These are phyloP conservation scores for Gouania willdenowi DNA, from an alignment of 2,797 vertebrate genomes.

Conservation along the genomic window DNA sequence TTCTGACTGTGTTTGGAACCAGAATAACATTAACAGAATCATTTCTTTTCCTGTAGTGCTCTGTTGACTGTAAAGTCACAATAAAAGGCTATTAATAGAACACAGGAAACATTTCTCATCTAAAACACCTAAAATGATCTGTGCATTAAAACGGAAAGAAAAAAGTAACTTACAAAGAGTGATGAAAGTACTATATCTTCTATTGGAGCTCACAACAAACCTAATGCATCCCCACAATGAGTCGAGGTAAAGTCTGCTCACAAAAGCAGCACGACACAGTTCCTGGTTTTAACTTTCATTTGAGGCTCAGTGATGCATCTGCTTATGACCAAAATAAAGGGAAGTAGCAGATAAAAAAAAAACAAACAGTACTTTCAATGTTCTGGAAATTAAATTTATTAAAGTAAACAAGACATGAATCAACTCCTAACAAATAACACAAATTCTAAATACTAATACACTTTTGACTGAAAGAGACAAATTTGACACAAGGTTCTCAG, in stretches of 20 bases:
- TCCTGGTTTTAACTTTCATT: conserved; percentile 69
- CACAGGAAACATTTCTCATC: neutral
- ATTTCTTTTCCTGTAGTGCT: too few relatives aligned
- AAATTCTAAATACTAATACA: conserved; percentile 37
- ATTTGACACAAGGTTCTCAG: conserved; percentile 8
- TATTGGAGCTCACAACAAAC: neutral
- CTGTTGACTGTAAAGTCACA: too few relatives aligned
- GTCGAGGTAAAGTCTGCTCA: neutral
- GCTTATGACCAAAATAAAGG: neutral
- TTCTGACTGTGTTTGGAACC: too few relatives aligned
- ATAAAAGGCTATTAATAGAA: too few relatives aligned
- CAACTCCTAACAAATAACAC: conserved; percentile 31
- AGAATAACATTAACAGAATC: too few relatives aligned
- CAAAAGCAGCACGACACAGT: conserved; percentile 15
- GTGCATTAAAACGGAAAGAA: neutral
- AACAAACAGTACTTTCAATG: too few relatives aligned
- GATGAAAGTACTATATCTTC: neutral
- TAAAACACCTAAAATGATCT: neutral
- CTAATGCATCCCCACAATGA: conserved; percentile 10
- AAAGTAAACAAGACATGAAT: conserved; percentile 19
- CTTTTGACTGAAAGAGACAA: conserved; percentile 12
- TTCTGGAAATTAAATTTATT: conserved; percentile 53
- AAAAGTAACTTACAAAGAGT: conserved; percentile 44
- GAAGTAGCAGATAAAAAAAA: neutral
- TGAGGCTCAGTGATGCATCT: conserved; percentile 15